Evolutionary conservation across 2,888 invertebrate species (phyloP), one percentile per base, ranked within the genome.

Genomic region (Drosophila kanekoi): DNA sequence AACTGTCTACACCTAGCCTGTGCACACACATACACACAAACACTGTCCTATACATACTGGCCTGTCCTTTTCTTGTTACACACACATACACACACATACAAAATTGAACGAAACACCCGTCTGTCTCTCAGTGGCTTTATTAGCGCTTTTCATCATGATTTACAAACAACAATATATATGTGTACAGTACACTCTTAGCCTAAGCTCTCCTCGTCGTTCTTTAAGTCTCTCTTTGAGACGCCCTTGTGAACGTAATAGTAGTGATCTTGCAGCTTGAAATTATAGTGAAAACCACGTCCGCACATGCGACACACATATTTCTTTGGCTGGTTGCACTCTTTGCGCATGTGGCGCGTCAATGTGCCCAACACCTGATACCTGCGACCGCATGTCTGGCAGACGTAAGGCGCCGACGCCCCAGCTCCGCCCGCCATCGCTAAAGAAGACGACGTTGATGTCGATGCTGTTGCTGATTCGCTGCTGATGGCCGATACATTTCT

Each of bases 281-380:
- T 91, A 70, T 92, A 92, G 89, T 92, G 91, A 71, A 92, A 92
- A 47, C 91, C 90, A 45, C 92, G 89, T 78, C 90, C 89, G 56
- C 92, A 92, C 72, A 90, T 79, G 56, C 82, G 73, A 53, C 92
- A 92, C 35, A 88, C 81, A 72, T 91, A 92, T 65, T 87, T 87
- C 79, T 89, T 91, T 53, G 91, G 91, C 77, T 91, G 91, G 67
- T 92, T 92, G 79, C 92, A 92, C 82, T 92, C 92, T 76, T 87
- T 91, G 61, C 89, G 90, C 88, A 91, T 79, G 92, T 96, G 96
- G 51, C 96, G 96, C 76, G 88, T 91, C 53, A 91, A 43, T 35
- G 90, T 91, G 67, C 89, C 89, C 40, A 81, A 65, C 45, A 89
- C 88, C 72, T 90, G 90, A 81, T 91, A 91, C 45, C 76, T 77